Evolutionary conservation across 2,888 invertebrate species (phyloP).

Genomic region (Smittia sp.): DNA sequence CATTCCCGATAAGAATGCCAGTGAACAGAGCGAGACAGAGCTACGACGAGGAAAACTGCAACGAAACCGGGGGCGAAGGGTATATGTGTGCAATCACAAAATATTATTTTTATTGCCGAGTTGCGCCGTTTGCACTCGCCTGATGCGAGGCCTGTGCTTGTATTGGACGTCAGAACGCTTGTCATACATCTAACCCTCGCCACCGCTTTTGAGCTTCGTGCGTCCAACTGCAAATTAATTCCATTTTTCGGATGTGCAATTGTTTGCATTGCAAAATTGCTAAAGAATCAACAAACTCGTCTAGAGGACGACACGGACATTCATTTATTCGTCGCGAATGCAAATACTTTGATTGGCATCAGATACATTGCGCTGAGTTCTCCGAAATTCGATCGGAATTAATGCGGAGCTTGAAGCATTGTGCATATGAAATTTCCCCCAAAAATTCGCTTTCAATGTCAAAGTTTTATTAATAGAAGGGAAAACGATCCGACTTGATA

Average conservation of each 20-base stretch:
- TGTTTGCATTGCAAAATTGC: slow-evolving; percentile 38
- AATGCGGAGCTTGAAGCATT: background rate
- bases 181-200: background rate
- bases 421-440: background rate
- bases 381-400: background rate
- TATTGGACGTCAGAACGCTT: background rate
- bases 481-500: background rate
- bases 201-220: background rate
- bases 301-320: slow-evolving; percentile 17
- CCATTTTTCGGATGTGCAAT: slow-evolving; percentile 16
- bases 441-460: slow-evolving; percentile 11
- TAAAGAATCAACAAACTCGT: background rate
- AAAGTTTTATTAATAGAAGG: slow-evolving; percentile 5
- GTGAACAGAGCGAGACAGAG: background rate
- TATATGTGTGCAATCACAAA: slow-evolving; percentile 33
- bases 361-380: background rate
- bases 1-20: background rate
- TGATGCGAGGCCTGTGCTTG: background rate
- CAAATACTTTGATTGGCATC: slow-evolving; percentile 5
- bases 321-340: slow-evolving; percentile 38
- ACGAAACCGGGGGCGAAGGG: background rate
- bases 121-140: slow-evolving; percentile 37
- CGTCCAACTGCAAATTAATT: slow-evolving; percentile 6
- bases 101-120: slow-evolving; percentile 35
- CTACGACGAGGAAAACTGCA: background rate